A percentile compares a stretch with the other conserved stretches of the same genome.
Conservation (phyloP, 1,140 invertebrate genomes). For the Pygmarrhopalites habei region DNA sequence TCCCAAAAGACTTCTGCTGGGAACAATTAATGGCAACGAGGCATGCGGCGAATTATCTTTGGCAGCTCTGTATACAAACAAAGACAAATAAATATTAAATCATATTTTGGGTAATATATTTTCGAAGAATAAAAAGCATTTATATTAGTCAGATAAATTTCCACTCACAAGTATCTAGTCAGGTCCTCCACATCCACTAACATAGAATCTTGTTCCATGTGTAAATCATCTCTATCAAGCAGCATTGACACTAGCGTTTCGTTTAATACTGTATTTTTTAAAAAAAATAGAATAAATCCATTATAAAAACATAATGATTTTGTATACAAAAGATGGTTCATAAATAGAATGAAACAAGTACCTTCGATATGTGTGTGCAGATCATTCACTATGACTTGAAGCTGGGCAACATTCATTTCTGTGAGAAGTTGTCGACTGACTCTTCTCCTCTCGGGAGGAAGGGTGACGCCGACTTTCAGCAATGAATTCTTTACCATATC, state of each 20-base stretch:
- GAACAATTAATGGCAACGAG: conserved; percentile 36
- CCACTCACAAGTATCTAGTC: conserved; percentile 72
- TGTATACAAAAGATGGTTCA: no score
- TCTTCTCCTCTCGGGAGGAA: conserved; percentile 69
- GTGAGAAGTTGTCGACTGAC: conserved; percentile 74
- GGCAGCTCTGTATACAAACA: conserved; percentile 34
- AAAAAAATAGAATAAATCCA: background rate
- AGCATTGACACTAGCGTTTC: conserved; percentile 38
- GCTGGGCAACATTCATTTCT: conserved; percentile 88
- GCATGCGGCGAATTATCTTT: conserved; percentile 39
- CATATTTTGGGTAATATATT: background rate
- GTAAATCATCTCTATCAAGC: conserved; percentile 57
- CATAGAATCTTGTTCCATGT: conserved; percentile 96
- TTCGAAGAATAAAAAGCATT: background rate
- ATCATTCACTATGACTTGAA: conserved; percentile 91
- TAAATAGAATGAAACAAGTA: no score
- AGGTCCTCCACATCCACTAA: conserved; percentile 93
- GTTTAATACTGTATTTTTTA: conserved; percentile 33
- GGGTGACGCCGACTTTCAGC: conserved; percentile 71
- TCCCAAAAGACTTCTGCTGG: conserved; percentile 29
- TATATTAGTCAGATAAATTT: background rate
- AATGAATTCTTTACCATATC: conserved; percentile 71
- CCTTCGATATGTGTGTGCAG: conserved; percentile 85
- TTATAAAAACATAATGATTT: conserved; percentile 4
- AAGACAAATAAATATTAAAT: conserved; percentile 3